Evolutionary conservation across 2,888 invertebrate species (phyloP).

Genomic region (Onchidella celtica): DNA sequence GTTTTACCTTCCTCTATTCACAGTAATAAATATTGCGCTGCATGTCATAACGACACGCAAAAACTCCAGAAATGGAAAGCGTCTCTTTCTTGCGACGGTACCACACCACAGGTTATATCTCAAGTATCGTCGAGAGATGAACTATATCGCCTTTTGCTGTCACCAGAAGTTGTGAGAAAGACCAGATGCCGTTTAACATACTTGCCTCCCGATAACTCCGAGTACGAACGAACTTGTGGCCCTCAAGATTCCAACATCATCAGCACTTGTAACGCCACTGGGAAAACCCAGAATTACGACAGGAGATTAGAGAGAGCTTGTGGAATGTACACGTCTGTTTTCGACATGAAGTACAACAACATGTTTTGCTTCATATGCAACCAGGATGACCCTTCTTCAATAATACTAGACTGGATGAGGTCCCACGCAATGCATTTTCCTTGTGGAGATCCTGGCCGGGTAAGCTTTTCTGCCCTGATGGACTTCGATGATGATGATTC

Average conservation of each 20-base stretch:
- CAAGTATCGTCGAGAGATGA: not conserved
- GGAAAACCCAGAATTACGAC: conserved; percentile 48
- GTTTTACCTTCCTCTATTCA: not conserved
- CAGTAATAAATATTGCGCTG: not conserved
- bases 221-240: not conserved
- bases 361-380: conserved; percentile 55
- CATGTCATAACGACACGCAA: not conserved
- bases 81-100: not conserved
- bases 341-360: conserved; percentile 45
- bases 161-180: not conserved
- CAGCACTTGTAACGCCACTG: conserved; percentile 51
- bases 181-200: not conserved
- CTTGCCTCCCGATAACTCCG: not conserved
- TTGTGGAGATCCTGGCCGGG: not conserved
- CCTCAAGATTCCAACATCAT: not conserved
- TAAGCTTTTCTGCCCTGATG: conserved; percentile 31
- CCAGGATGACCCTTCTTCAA: no score
- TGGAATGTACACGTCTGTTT: conserved; percentile 37
- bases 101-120: not conserved
- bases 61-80: not conserved
- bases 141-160: not conserved
- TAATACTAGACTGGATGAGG: no score
- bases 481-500: not conserved
- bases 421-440: no score
- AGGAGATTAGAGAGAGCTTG: conserved; percentile 48